Percentiles rank a stretch among this genome's conserved stretches.
These are phyloP conservation scores for Hirudinaria manillensis DNA, from an alignment of 2,888 invertebrate species.

Conservation along the genomic window DNA sequence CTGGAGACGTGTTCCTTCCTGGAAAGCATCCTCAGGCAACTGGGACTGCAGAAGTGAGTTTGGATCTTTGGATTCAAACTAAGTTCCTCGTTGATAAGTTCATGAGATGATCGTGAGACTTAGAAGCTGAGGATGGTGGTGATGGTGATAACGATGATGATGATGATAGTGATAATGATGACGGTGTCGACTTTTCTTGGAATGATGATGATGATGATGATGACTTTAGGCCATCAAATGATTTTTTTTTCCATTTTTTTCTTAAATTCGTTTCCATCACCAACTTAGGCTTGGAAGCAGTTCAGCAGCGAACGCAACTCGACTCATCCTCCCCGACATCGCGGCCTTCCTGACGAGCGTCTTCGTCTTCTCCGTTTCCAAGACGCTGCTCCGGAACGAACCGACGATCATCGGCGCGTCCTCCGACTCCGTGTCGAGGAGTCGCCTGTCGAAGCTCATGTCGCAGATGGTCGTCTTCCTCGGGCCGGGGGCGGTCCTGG, in stretches of 20 bases:
- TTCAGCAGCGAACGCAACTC: constrained; percentile 41
- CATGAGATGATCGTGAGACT: no score
- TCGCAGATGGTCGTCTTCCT: constrained; percentile 41
- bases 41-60: constrained; percentile 40
- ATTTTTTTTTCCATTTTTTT: no score
- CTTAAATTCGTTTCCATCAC: not conserved
- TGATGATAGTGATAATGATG: no score
- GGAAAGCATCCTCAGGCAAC: constrained; percentile 38
- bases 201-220: not conserved
- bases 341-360: constrained; percentile 45
- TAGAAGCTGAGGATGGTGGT: no score
- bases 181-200: not conserved
- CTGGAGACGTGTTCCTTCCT: constrained; percentile 33
- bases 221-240: no score
- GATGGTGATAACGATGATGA: no score
- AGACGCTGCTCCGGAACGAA: constrained; percentile 37
- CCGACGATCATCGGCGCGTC: not conserved
- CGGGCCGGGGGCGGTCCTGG: constrained; percentile 44
- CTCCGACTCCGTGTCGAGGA: not conserved
- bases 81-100: no score
- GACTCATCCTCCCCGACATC: constrained; percentile 49
- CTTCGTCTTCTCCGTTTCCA: constrained; percentile 44
- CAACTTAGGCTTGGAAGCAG: constrained; percentile 37
- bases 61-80: not conserved
- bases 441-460: not conserved